Percentiles rank a stretch among this genome's conserved stretches.
Conservation (phyloP, 92 coral and sea anemone genomes). For the Bergia puertoricense region DNA sequence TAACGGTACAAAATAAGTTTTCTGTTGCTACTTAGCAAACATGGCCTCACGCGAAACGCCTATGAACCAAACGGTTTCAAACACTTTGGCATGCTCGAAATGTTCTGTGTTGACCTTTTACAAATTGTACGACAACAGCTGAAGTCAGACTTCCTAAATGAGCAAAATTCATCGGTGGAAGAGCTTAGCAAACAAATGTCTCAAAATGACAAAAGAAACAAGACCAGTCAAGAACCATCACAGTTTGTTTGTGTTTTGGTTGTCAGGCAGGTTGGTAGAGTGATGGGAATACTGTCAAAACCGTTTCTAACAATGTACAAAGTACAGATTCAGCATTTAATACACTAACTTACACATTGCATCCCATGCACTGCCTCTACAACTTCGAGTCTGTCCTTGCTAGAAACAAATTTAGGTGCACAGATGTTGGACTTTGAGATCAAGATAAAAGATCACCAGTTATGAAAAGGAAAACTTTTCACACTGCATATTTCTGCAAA, state of each 20-base stretch:
- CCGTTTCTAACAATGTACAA: neutral
- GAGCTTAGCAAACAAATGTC: constrained; percentile 17
- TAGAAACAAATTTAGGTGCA: neutral
- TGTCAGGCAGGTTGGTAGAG: neutral
- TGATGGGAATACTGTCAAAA: neutral
- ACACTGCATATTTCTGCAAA: constrained; percentile 1
- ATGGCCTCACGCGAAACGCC: neutral
- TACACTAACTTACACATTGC: neutral
- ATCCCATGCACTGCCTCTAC: neutral
- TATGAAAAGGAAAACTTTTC: neutral
- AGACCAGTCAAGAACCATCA: constrained; percentile 1
- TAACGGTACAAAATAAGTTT: neutral
- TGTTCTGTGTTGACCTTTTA: neutral
- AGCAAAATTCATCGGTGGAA: neutral
- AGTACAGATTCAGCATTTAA: neutral
- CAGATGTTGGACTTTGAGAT: neutral
- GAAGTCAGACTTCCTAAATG: neutral
- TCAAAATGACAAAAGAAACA: neutral
- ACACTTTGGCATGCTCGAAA: neutral
- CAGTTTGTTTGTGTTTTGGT: constrained; percentile 23
- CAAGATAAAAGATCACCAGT: neutral
- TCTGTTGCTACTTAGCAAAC: neutral
- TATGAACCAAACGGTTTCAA: neutral
- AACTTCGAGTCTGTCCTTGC: neutral
- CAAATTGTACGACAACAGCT: no score